Evolutionary conservation across 2,797 vertebrate species (phyloP).

Genomic region (Cryptoblepharus egeriae): DNA sequence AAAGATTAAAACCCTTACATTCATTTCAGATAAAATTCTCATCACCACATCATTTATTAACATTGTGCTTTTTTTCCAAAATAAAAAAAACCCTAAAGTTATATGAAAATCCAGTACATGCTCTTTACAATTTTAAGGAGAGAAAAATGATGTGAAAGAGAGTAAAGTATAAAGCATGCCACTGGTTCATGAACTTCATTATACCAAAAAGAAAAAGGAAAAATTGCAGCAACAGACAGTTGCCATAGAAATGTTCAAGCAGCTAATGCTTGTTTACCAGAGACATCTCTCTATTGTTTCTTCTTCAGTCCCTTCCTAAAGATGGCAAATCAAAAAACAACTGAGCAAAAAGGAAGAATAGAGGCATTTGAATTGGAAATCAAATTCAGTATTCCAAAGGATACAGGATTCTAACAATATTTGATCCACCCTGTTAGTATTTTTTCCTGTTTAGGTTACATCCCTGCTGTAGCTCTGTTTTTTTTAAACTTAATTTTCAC

Average conservation of each 20-base stretch:
- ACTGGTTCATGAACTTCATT: slow-evolving; percentile 91
- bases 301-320: slow-evolving; percentile 77
- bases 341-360: slow-evolving; percentile 79
- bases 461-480: slow-evolving; percentile 79
- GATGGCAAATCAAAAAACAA: slow-evolving; percentile 80
- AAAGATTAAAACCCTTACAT: slow-evolving; percentile 75
- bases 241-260: slow-evolving; percentile 91
- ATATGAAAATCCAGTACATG: slow-evolving; percentile 78
- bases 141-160: slow-evolving; percentile 79
- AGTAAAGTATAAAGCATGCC: slow-evolving; percentile 82
- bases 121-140: slow-evolving; percentile 79
- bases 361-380: slow-evolving; percentile 78
- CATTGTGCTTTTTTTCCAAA: slow-evolving; percentile 76
- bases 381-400: slow-evolving; percentile 76
- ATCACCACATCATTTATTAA: slow-evolving; percentile 72
- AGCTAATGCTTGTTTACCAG: slow-evolving; percentile 90
- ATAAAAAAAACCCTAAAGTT: slow-evolving; percentile 76
- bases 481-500: slow-evolving; percentile 81
- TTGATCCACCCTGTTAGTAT: slow-evolving; percentile 74
- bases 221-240: slow-evolving; percentile 88
- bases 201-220: slow-evolving; percentile 81
- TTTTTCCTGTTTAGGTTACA: slow-evolving; percentile 75
- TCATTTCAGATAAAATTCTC: slow-evolving; percentile 76
- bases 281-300: slow-evolving; percentile 85
- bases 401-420: slow-evolving; percentile 77